Evolutionary conservation across 2,797 vertebrate species (phyloP).

Genomic region (Channa striata): DNA sequence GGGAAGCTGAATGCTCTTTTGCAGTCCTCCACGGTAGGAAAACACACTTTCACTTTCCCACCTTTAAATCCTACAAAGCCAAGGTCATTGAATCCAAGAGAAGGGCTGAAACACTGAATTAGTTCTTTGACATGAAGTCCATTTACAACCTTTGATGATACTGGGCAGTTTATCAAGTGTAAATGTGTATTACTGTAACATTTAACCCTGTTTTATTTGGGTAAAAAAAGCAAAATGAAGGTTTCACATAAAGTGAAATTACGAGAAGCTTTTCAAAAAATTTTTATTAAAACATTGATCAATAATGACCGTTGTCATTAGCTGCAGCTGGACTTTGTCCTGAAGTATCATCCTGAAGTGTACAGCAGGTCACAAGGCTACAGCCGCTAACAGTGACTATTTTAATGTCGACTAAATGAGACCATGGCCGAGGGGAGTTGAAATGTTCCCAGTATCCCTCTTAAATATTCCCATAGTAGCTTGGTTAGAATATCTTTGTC

Average conservation of each 20-base stretch:
- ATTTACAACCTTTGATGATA: too few species aligned
- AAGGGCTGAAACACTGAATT: background rate
- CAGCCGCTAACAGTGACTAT: too few species aligned
- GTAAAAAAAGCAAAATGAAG: too few species aligned
- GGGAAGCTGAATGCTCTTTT: constrained; percentile 54
- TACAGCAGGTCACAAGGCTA: background rate
- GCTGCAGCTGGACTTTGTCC: background rate
- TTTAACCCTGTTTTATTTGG: too few species aligned
- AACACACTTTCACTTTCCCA: constrained; percentile 38
- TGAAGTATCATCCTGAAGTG: background rate
- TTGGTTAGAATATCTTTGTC: background rate
- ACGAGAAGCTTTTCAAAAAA: too few species aligned
- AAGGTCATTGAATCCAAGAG: constrained; percentile 27
- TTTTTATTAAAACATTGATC: too few species aligned
- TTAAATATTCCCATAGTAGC: background rate
- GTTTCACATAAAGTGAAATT: too few species aligned
- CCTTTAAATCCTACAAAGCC: constrained; percentile 30
- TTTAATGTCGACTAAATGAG: background rate
- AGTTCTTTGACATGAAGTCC: too few species aligned
- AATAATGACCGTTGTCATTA: background rate
- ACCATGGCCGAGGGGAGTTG: background rate
- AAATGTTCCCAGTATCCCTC: background rate
- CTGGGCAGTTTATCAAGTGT: too few species aligned
- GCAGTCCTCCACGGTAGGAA: constrained; percentile 15
- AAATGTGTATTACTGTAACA: too few species aligned